Evolutionary conservation across 2,797 vertebrate species (phyloP).

Genomic region (Xerus rutilus): DNA sequence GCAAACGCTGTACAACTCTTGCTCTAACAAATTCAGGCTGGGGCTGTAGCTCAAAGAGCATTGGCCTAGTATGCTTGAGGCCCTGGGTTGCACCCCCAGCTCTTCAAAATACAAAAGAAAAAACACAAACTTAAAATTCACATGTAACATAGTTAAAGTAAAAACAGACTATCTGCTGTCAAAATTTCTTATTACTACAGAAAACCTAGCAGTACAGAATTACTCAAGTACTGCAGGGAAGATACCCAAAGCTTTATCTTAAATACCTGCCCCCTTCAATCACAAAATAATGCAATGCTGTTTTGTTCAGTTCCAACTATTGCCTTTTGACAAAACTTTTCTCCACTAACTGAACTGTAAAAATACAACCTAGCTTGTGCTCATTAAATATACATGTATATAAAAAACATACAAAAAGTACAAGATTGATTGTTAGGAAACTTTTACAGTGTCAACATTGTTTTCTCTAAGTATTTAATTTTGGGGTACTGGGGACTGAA

Average conservation of each 20-base stretch:
- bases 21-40: constrained; percentile 75
- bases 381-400: constrained; percentile 91
- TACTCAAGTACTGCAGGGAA: constrained; percentile 81
- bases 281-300: constrained; percentile 85
- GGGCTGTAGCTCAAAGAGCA: neutral
- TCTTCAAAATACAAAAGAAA: neutral
- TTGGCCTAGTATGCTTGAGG: neutral
- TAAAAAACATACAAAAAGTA: constrained; percentile 92
- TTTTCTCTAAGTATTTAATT: constrained; percentile 86
- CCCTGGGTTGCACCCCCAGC: neutral
- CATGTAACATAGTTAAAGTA: constrained; percentile 84
- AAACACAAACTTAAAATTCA: constrained; percentile 68
- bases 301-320: constrained; percentile 85
- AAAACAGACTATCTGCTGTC: constrained; percentile 81
- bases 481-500: too few relatives aligned
- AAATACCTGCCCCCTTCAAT: constrained; percentile 83
- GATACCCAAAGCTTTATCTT: constrained; percentile 72
- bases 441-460: constrained; percentile 93
- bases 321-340: constrained; percentile 86
- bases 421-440: constrained; percentile 93
- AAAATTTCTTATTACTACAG: constrained; percentile 81
- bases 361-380: constrained; percentile 92
- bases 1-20: constrained; percentile 74
- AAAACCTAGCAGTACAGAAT: constrained; percentile 84
- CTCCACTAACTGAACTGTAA: constrained; percentile 88